Percentiles rank a stretch among this genome's conserved stretches.
Evolutionary conservation across 2,797 vertebrate genomes (phyloP).

Genomic region (Sebastes steindachneri): DNA sequence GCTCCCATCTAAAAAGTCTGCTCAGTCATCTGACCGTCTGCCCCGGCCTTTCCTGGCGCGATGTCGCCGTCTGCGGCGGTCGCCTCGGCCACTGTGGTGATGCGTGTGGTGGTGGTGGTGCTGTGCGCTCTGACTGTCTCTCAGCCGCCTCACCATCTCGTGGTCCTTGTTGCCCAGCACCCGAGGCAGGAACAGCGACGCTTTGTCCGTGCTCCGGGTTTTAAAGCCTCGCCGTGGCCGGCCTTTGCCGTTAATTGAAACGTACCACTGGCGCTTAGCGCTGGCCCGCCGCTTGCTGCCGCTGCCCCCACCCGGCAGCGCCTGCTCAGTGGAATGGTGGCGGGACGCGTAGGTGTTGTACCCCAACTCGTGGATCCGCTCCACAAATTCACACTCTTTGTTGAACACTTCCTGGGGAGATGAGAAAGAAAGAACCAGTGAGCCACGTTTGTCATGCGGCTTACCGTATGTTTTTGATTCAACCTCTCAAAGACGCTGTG

Average conservation of each 20-base stretch:
- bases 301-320: slow-evolving; percentile 51
- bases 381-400: slow-evolving; percentile 96
- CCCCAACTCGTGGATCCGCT: slow-evolving; percentile 95
- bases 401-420: slow-evolving; percentile 89
- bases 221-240: slow-evolving; percentile 95
- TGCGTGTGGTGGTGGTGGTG: slow-evolving; percentile 45
- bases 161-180: slow-evolving; percentile 94
- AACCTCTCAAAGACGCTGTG: not conserved
- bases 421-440: slow-evolving; percentile 14
- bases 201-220: slow-evolving; percentile 95
- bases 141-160: slow-evolving; percentile 89
- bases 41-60: slow-evolving; percentile 53
- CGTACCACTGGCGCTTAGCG: slow-evolving; percentile 93
- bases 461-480: not conserved
- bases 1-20: not conserved
- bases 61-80: slow-evolving; percentile 77
- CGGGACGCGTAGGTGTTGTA: slow-evolving; percentile 97
- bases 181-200: slow-evolving; percentile 94
- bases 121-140: slow-evolving; percentile 63
- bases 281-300: slow-evolving; percentile 80
- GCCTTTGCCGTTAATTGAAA: slow-evolving; percentile 96
- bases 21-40: slow-evolving; percentile 43
- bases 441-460: slow-evolving; percentile 10
- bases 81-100: slow-evolving; percentile 49
- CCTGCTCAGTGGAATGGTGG: slow-evolving; percentile 87